Evolutionary conservation across 2,113 vertebrate genomes (phyloP), one percentile per base, ranked within the genome.

Genomic region (Osmerus eperlanus): DNA sequence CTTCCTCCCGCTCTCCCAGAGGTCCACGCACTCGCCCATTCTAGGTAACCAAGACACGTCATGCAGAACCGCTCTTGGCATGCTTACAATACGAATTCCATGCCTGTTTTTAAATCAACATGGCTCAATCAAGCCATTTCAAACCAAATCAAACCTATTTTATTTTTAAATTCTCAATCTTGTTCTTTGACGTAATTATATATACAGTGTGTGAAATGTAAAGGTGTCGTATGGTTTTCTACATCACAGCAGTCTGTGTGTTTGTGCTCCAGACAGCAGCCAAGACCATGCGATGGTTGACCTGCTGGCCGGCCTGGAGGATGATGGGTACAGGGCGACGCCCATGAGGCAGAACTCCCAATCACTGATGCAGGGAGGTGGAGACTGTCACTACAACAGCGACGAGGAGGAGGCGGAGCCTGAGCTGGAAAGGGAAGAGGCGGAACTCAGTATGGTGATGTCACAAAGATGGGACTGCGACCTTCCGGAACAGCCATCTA

Each of bases 351-450:
- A 87, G n/a, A 83, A 70, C 60, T 90, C 92, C 58, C 88, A 92
- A 70, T 91, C 89, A 81, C 88, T 36, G 28, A 84, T 92, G 61
- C 86, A 93, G 65, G 92, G 91, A 85, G 90, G 85, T 52, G 81
- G 76, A 67, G 90, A 68, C 88, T 94, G 93, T 82, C 89, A 85
- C 71, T 95, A 93, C 81, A 98, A 99, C 88, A 99, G 97, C 65
- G 97, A 99, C 67, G 97, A 99, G 83, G 97, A 99, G 90, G 97
- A 99, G 90, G 96, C 93, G 21, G 93, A 86, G 53, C 97, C 95
- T 52, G 94, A 95, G 74, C 85, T 92, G 23, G 94, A 97, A 81
- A 93, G 92, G 80, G 93, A 97, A 67, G 97, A 99, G 84, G 92
- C 95, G 53, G 95, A 98, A 78, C 93, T 99, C 73, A 99, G 97